Percentiles rank a stretch among this genome's conserved stretches.
Evolutionary conservation across 2,113 vertebrate genomes (phyloP).

Genomic region (Barbus barbus): DNA sequence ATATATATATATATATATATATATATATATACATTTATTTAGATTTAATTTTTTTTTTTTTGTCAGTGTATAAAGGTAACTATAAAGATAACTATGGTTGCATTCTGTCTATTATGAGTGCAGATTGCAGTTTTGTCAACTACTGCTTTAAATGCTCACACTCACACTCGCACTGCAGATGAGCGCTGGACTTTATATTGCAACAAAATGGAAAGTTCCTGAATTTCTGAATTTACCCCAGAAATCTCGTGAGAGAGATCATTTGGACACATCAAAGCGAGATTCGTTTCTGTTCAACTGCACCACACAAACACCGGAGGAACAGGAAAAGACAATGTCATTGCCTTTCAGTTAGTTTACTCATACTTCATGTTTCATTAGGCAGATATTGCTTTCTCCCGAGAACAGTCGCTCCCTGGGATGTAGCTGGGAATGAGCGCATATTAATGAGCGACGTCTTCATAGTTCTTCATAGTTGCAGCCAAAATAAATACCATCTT

Average conservation of each 20-base stretch:
- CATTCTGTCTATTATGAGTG: too few relatives aligned
- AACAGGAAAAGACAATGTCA: neutral
- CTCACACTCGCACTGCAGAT: neutral
- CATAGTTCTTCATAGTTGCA: conserved; percentile 57
- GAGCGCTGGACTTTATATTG: neutral
- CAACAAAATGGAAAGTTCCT: neutral
- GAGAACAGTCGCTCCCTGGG: conserved; percentile 30
- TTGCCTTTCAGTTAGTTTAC: conserved; percentile 23
- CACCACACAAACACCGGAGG: neutral
- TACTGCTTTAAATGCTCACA: too few relatives aligned
- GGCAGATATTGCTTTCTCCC: neutral
- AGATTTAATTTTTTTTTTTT: too few relatives aligned
- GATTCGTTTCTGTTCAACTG: neutral
- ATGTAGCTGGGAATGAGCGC: conserved; percentile 26
- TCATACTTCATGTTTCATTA: conserved; percentile 40
- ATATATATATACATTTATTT: too few relatives aligned
- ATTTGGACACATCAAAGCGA: conserved; percentile 21
- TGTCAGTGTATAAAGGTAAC: too few relatives aligned
- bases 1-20: too few relatives aligned
- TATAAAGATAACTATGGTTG: too few relatives aligned
- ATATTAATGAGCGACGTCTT: conserved; percentile 49
- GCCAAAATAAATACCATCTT: conserved; percentile 65
- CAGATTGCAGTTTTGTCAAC: too few relatives aligned
- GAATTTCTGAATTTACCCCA: neutral
- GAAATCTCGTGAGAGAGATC: neutral